Evolutionary conservation across 2,888 invertebrate species (phyloP).

Genomic region (Ormyrus labotus): DNA sequence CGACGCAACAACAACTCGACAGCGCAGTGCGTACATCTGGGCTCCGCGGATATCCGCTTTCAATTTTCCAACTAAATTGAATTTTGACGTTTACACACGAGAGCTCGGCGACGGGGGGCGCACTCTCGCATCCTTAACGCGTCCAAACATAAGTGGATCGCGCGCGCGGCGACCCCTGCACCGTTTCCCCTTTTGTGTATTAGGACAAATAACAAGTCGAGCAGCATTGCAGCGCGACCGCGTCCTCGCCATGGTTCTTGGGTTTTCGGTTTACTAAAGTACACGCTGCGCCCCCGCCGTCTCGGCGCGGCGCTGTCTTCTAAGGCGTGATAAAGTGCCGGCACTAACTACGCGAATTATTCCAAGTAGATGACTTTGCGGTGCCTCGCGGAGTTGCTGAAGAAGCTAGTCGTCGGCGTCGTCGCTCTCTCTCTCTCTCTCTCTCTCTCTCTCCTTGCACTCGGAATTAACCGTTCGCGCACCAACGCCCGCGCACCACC

Average conservation of each 20-base stretch:
- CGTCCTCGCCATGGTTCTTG: slow-evolving; percentile 59
- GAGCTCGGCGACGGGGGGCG: neutral
- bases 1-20: neutral
- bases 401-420: slow-evolving; percentile 55
- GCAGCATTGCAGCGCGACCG: slow-evolving; percentile 33
- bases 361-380: slow-evolving; percentile 64
- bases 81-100: slow-evolving; percentile 47
- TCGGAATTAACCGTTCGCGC: slow-evolving; percentile 51
- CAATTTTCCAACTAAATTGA: slow-evolving; percentile 50
- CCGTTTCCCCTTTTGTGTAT: slow-evolving; percentile 9
- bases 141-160: slow-evolving; percentile 32
- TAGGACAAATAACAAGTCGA: slow-evolving; percentile 43
- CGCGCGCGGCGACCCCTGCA: neutral
- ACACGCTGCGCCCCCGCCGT: slow-evolving; percentile 53
- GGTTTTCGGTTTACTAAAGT: slow-evolving; percentile 62
- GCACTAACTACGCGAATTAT: slow-evolving; percentile 70
- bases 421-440: neutral
- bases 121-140: neutral
- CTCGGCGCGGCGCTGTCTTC: slow-evolving; percentile 58
- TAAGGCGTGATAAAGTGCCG: slow-evolving; percentile 67
- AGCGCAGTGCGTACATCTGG: neutral
- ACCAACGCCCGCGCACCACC: slow-evolving; percentile 19
- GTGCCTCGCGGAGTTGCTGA: slow-evolving; percentile 52
- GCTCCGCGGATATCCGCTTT: slow-evolving; percentile 32
- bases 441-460: slow-evolving; percentile 26